Base-by-base conservation (phyloP, 2,888 invertebrate species). In the Onchidella celtica region DNA sequence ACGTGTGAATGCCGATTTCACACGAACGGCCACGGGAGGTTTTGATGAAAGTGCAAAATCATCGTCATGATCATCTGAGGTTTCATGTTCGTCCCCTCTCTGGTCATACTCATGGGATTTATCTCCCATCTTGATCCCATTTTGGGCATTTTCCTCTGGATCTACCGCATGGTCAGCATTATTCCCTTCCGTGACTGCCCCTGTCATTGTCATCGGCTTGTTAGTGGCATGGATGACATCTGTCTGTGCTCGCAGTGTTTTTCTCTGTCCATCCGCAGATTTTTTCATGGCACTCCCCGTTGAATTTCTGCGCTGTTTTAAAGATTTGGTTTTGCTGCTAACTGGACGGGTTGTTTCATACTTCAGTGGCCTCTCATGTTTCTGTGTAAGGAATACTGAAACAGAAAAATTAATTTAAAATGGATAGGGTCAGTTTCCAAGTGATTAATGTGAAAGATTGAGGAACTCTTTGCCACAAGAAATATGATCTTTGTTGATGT, bases 261-360 rank as follows among this genome's bases (percentile, higher is more conserved):
- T 38, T 63, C 38, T 27, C 17, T 34, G 21, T 0, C 38, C 2
- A n/a, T 36, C 24, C 4, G 29, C 14, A 57, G 27, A 17, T 29
- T n/a, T 59, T 66, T 40, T 34, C 65, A 24, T 36, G 57, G n/a
- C 2, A n/a, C 63, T 21, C 36, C 57, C 66, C 29, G 55, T 27
- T 27, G 76, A 65, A n/a, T 32, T 29, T 27, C 77, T 68, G 34
- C 66, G 36, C 17, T 32, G 36, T 57, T 72, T 63, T n/a, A 66
- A 55, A 38, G 81, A 72, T 57, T 47, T 76, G 3, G 59, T 57
- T 61, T 73, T 65, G 29, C 47, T 36, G 57, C 32, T 47, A 1
- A 89, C 84, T 2, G 90, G 91, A 65, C 86, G 83, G 21, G 89
- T 89, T 24, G 89, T 87, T 83, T 90, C 91, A 82, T 87, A 89